These are phyloP conservation scores for Gambusia affinis DNA, from an alignment of 2,113 vertebrate species.

Conservation along the genomic window DNA sequence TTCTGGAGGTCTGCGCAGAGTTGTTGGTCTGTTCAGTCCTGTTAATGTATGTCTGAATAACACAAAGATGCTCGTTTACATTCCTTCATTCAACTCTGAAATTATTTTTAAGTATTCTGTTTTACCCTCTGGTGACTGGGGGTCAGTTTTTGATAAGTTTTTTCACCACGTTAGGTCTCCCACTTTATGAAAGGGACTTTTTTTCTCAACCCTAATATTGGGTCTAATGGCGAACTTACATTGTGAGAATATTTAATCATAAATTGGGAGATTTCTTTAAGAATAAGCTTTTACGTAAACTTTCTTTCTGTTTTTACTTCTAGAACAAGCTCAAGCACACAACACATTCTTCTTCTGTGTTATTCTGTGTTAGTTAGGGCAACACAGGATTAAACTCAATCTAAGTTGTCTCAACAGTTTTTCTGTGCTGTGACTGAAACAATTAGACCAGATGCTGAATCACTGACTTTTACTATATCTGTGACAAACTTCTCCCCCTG, in stretches of 20 bases:
- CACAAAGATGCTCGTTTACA: background rate
- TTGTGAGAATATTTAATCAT: background rate
- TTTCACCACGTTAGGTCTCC: too few species aligned
- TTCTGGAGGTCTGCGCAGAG: background rate
- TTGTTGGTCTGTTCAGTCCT: background rate
- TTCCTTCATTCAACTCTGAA: background rate
- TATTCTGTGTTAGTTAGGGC: slow-evolving; percentile 7
- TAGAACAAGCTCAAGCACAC: background rate
- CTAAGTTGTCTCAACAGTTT: slow-evolving; percentile 7
- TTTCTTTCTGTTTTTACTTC: background rate
- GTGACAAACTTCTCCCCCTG: slow-evolving; percentile 49
- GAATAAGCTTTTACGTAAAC: background rate
- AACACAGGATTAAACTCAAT: slow-evolving; percentile 17
- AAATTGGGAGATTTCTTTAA: background rate
- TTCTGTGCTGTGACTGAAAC: slow-evolving; percentile 11
- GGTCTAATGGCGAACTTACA: too few species aligned
- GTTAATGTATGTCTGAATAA: background rate
- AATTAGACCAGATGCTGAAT: slow-evolving; percentile 54
- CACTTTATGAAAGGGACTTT: too few species aligned
- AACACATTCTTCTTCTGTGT: background rate
- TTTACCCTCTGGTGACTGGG: too few species aligned
- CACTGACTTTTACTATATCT: slow-evolving; percentile 47
- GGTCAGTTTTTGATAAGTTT: background rate
- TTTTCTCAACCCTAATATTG: too few species aligned
- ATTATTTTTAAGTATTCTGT: background rate